Evolutionary conservation across 2,797 vertebrate species (phyloP).

Genomic region (Scomberomorus guttatus): DNA sequence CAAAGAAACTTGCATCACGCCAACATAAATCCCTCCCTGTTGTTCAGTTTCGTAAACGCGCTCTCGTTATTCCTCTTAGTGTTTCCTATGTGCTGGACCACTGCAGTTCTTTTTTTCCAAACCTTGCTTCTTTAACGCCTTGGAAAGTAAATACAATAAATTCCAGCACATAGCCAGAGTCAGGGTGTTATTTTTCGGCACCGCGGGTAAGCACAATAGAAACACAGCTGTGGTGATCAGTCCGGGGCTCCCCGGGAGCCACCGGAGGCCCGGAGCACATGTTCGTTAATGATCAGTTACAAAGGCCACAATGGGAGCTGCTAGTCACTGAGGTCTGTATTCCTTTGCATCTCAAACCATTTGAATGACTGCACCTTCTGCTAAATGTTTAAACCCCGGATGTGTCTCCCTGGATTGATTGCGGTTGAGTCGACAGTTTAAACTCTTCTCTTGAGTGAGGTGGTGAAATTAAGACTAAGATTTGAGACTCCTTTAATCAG

Average conservation of each 20-base stretch:
- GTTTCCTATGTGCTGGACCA: conserved; percentile 28
- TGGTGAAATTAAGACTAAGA: conserved; percentile 27
- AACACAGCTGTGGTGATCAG: conserved; percentile 80
- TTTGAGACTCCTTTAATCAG: background rate
- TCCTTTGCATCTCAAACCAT: conserved; percentile 69
- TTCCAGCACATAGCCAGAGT: conserved; percentile 72
- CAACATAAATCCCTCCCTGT: conserved; percentile 54
- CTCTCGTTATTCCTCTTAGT: conserved; percentile 41
- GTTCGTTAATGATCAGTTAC: conserved; percentile 84
- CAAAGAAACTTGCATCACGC: conserved; percentile 26
- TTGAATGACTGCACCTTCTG: conserved; percentile 76
- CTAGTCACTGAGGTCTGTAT: conserved; percentile 71
- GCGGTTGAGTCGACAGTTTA: conserved; percentile 65
- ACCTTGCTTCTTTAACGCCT: conserved; percentile 57
- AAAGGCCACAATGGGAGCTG: conserved; percentile 78
- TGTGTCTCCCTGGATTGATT: conserved; percentile 68
- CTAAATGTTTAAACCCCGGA: conserved; percentile 77
- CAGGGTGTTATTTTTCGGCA: conserved; percentile 73
- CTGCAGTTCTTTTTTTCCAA: conserved; percentile 23
- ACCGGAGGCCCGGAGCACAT: conserved; percentile 78
- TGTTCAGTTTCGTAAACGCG: conserved; percentile 43
- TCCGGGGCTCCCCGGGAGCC: conserved; percentile 76
- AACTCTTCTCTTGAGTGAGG: conserved; percentile 31
- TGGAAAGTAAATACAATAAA: conserved; percentile 79
- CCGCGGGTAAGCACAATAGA: conserved; percentile 74